These are phyloP conservation scores for Etheostoma perlongum DNA, from an alignment of 2,797 vertebrate genomes.

Conservation along the genomic window DNA sequence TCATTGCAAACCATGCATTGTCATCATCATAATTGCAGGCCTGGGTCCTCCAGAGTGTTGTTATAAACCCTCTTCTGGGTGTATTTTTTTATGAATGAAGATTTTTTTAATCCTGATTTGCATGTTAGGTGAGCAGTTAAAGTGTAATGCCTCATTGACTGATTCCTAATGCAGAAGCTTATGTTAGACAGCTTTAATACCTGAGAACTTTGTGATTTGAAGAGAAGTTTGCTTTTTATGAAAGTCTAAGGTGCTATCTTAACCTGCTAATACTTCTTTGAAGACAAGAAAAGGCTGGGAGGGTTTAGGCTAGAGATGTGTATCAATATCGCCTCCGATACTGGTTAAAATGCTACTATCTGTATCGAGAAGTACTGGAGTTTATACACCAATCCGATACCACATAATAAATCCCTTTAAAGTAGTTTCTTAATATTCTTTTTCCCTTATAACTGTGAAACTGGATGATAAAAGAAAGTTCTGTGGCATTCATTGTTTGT, in stretches of 20 bases:
- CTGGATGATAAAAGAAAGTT: no score
- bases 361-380: no score
- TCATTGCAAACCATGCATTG: background rate
- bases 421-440: no score
- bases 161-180: background rate
- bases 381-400: no score
- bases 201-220: background rate
- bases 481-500: no score
- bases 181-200: background rate
- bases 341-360: no score
- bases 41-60: background rate
- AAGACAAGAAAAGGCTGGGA: background rate
- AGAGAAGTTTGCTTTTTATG: background rate
- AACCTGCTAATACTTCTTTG: background rate
- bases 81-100: constrained; percentile 5
- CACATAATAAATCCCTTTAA: no score
- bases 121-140: background rate
- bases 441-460: no score
- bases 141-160: background rate
- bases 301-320: background rate
- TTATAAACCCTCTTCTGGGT: background rate
- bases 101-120: background rate
- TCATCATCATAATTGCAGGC: background rate
- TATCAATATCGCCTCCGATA: no score
- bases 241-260: background rate